Conservation (phyloP, 2,888 invertebrate species). For the Ferrisia virgata region DNA sequence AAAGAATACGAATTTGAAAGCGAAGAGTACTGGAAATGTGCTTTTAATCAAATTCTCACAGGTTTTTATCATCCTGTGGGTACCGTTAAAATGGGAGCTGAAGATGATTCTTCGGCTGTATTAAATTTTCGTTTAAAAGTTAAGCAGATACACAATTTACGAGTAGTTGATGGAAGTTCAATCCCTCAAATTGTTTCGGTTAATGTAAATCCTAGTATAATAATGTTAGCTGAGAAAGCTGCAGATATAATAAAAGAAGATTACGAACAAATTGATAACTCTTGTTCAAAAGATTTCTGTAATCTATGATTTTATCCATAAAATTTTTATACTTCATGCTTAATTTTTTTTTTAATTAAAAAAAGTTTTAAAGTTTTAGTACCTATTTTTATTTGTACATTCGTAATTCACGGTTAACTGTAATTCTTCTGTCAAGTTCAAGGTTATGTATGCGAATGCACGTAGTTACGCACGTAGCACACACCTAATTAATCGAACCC, state of each 20-base stretch:
- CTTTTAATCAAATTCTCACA: conserved; percentile 57
- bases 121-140: conserved; percentile 57
- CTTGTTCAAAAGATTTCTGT: background rate
- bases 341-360: background rate
- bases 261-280: conserved; percentile 52
- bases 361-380: too few relatives aligned
- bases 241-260: conserved; percentile 52
- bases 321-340: background rate
- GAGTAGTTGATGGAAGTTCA: conserved; percentile 57
- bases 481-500: background rate
- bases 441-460: background rate
- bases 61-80: conserved; percentile 66
- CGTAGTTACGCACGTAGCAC: background rate
- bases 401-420: background rate
- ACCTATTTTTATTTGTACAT: too few relatives aligned
- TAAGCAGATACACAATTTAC: conserved; percentile 57
- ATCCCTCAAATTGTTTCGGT: conserved; percentile 59
- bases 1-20: conserved; percentile 51
- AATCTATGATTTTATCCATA: background rate
- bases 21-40: conserved; percentile 60
- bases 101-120: conserved; percentile 55
- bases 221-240: conserved; percentile 54
- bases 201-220: conserved; percentile 59
- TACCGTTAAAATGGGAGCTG: conserved; percentile 65
- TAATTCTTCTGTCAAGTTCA: background rate